Base-by-base conservation (phyloP, 2,797 vertebrate species). In the Typhlichthys subterraneus region DNA sequence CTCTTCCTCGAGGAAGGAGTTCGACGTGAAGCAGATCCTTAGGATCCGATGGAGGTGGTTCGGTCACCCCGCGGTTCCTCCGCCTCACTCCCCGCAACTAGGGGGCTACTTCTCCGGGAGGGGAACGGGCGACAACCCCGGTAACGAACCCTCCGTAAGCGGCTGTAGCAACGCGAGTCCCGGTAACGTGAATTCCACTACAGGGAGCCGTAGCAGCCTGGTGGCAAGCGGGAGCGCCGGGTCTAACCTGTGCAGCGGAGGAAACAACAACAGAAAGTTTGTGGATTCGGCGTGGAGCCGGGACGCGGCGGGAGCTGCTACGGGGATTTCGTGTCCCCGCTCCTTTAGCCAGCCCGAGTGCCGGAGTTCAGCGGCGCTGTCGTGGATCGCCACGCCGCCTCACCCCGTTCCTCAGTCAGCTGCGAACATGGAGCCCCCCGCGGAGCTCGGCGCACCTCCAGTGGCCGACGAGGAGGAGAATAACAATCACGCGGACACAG, bases 1-100 rank as follows among this genome's bases (percentile, higher is more conserved):
- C 84, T 87, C 88, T 69, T 90, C 89, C 72, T 94, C 95, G 88
- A 94, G 94, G 90, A 98, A 95, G 94, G 97, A 98, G 90, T 98
- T 99, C 92, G 97, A 98, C 69, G 95, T 99, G 90, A 99, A 97
- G 84, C 97, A 98, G 93, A 98, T 99, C 85, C 94, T 99, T 90
- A 93, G 96, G 92, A 96, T 98, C 91, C 92, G 95, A 94, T 98
- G 96, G 97, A 94, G 94, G 91, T 98, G 96, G 96, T 98, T 98
- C 88, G 94, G 97, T 86, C 96, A 98, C 92, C 95, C 96, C 84
- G 92, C 94, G 1, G 92, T 92, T 62, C 89, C 94, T 81, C 88
- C 95, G 76, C 88, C 95, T 76, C 93, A 91, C 81, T 93, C 87
- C 73, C 94, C 93, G 82, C 92, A 92, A 70, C 85, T 93, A 49